These are phyloP conservation scores for Camponotus fellah DNA, from an alignment of 2,888 invertebrate genomes.

Conservation along the genomic window DNA sequence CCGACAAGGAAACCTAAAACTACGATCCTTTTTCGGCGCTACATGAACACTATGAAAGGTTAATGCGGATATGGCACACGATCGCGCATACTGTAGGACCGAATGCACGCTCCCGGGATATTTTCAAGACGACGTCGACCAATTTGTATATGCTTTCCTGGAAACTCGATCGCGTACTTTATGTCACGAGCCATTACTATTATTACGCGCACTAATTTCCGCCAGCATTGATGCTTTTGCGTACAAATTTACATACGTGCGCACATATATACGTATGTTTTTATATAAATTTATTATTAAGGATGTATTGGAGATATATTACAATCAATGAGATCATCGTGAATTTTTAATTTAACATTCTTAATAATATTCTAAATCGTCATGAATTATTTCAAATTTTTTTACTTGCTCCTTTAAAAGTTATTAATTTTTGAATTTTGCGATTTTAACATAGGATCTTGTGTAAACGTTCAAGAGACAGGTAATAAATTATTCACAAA, in stretches of 20 bases:
- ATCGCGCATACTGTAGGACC: slow-evolving; percentile 52
- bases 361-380: no score
- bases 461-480: no score
- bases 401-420: no score
- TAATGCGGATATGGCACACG: slow-evolving; percentile 68
- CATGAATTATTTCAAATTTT: no score
- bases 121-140: slow-evolving; percentile 44
- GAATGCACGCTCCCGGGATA: slow-evolving; percentile 37
- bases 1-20: slow-evolving; percentile 77
- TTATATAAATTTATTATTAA: background rate
- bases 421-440: no score
- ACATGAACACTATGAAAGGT: slow-evolving; percentile 75
- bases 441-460: no score
- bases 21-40: slow-evolving; percentile 75
- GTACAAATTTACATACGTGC: background rate
- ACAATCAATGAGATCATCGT: no score
- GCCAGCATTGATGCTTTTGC: background rate
- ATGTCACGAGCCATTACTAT: slow-evolving; percentile 18
- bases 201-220: slow-evolving; percentile 26
- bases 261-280: background rate
- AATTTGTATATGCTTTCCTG: slow-evolving; percentile 51
- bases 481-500: no score
- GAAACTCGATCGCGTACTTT: slow-evolving; percentile 46
- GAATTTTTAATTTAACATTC: no score
- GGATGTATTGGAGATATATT: no score